A percentile compares a stretch with the other conserved stretches of the same genome.
These are phyloP conservation scores for Fragum sueziense DNA, from an alignment of 2,888 invertebrate species.

Conservation along the genomic window DNA sequence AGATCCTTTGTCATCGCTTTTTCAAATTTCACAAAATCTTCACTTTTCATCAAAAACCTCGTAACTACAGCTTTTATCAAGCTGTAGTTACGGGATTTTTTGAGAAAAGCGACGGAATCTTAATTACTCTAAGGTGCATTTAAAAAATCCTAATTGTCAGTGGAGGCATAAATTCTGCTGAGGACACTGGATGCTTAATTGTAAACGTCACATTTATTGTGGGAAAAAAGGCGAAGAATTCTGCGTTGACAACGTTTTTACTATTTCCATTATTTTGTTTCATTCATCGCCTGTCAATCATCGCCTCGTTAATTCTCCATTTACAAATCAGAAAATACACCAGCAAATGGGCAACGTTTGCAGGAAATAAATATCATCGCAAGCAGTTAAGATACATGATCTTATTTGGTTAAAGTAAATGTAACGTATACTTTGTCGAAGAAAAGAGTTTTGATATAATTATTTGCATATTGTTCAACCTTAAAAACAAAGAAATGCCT, in stretches of 20 bases:
- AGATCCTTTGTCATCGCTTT: background rate
- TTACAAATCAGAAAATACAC: background rate
- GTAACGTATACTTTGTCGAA: no score
- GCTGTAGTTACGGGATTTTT: no score
- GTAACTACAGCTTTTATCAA: no score
- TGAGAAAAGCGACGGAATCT: no score
- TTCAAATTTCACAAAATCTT: background rate
- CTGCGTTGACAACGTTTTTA: background rate
- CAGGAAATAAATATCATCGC: no score
- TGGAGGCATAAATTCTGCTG: background rate
- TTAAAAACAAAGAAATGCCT: no score
- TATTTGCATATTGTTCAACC: no score
- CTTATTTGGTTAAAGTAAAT: no score
- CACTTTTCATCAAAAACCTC: no score
- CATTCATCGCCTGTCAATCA: slow-evolving; percentile 9
- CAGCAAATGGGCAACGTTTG: background rate
- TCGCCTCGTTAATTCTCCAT: slow-evolving; percentile 1
- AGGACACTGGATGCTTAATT: background rate
- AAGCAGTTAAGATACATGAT: no score
- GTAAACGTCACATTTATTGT: slow-evolving; percentile 8
- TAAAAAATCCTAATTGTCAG: background rate
- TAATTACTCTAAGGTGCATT: background rate
- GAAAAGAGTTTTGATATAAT: no score
- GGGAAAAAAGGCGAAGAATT: slow-evolving; percentile 5
- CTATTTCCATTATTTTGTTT: background rate